Evolutionary conservation across 2,113 vertebrate genomes (phyloP).

Genomic region (Condylura cristata): DNA sequence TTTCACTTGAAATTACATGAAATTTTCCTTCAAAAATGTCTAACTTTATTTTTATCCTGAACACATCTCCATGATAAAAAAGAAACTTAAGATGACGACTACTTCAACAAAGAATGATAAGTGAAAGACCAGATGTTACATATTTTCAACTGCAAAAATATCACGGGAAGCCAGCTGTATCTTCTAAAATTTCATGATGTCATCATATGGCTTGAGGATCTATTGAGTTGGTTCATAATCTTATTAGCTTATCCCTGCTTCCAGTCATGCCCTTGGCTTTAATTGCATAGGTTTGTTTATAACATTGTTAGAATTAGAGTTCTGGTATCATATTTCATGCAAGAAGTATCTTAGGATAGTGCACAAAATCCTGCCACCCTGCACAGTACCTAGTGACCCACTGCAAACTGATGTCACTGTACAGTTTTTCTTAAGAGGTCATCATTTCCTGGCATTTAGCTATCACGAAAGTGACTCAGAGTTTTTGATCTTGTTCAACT

Average conservation of each 20-base stretch:
- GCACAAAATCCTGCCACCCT: slow-evolving; percentile 47
- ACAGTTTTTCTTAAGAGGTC: slow-evolving; percentile 64
- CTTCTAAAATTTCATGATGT: slow-evolving; percentile 83
- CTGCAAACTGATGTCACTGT: slow-evolving; percentile 71
- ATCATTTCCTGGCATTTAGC: slow-evolving; percentile 68
- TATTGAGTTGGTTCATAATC: slow-evolving; percentile 80
- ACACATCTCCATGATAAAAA: slow-evolving; percentile 80
- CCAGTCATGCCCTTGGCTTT: slow-evolving; percentile 68
- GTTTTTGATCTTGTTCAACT: slow-evolving; percentile 62
- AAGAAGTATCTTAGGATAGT: slow-evolving; percentile 54
- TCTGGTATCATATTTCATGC: slow-evolving; percentile 52
- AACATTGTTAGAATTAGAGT: slow-evolving; percentile 65
- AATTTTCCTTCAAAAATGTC: slow-evolving; percentile 57
- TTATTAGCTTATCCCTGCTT: slow-evolving; percentile 63
- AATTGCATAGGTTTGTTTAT: slow-evolving; percentile 68
- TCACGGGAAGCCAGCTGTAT: slow-evolving; percentile 84
- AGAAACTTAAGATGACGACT: slow-evolving; percentile 61
- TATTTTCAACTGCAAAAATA: slow-evolving; percentile 84
- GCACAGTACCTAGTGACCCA: slow-evolving; percentile 59
- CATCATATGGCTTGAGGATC: slow-evolving; percentile 85
- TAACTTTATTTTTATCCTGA: slow-evolving; percentile 76
- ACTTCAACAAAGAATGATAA: slow-evolving; percentile 82
- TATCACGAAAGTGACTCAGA: slow-evolving; percentile 75
- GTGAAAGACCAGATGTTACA: slow-evolving; percentile 83
- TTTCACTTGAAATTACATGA: slow-evolving; percentile 60